These are phyloP conservation scores for Nothobranchius furzeri DNA, from an alignment of 2,113 vertebrate genomes.

Conservation along the genomic window DNA sequence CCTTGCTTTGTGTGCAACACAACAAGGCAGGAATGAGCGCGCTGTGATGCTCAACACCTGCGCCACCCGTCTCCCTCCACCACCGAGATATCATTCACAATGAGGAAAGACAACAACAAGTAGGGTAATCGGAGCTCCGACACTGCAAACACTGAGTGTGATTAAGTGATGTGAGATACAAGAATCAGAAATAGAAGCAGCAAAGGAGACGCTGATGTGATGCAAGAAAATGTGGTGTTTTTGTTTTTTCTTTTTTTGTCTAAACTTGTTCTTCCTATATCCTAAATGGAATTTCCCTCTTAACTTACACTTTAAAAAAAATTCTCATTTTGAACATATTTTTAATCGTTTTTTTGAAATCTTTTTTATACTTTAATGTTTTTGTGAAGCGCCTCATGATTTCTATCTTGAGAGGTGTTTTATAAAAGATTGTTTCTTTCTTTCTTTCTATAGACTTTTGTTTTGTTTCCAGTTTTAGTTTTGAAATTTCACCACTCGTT, in stretches of 20 bases:
- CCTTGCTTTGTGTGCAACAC: constrained; percentile 38
- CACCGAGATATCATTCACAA: constrained; percentile 7
- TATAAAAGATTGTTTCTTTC: background rate
- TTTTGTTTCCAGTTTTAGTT: no score
- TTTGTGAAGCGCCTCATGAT: no score
- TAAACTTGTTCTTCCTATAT: constrained; percentile 15
- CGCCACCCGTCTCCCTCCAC: constrained; percentile 10
- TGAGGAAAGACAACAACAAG: constrained; percentile 62
- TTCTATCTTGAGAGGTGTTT: no score
- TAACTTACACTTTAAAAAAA: no score
- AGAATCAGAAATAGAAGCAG: constrained; percentile 37
- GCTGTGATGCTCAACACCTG: constrained; percentile 31
- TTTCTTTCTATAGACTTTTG: background rate
- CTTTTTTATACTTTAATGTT: no score
- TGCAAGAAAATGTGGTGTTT: background rate
- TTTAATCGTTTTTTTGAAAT: no score
- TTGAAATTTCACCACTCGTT: no score
- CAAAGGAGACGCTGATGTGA: constrained; percentile 9
- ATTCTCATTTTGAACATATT: no score
- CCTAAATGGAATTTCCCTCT: background rate
- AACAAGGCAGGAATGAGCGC: constrained; percentile 15
- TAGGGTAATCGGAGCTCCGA: constrained; percentile 59
- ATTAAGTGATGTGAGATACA: constrained; percentile 54
- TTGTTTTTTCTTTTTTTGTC: background rate
- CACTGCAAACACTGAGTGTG: constrained; percentile 58